A percentile compares a stretch with the other conserved stretches of the same genome.
phyloP scores from a whole-genome alignment of 1,140 invertebrate species.

The Drosophila hydei region DNA sequence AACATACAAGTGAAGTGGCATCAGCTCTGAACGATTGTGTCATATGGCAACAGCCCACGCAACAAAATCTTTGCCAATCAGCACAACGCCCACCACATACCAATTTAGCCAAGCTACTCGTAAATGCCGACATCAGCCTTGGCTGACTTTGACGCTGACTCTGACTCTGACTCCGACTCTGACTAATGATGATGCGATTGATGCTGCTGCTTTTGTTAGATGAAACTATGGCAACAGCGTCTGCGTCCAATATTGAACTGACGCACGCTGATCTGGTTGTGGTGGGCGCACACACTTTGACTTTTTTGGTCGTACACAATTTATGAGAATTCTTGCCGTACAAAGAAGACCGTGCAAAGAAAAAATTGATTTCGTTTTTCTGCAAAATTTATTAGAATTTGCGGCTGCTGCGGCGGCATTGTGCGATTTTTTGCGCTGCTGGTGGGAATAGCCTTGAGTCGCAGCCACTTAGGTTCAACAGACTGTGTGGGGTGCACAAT shows the following conservation, averaged over 20 bases:
- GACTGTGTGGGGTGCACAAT: conserved; percentile 59
- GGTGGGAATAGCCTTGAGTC: conserved; percentile 72
- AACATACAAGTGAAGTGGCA: conserved; percentile 31
- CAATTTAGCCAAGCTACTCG: conserved; percentile 47
- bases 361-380: conserved; percentile 45
- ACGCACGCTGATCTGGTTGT: conserved; percentile 21
- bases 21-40: conserved; percentile 57
- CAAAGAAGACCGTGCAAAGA: conserved; percentile 28
- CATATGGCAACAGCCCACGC: conserved; percentile 52
- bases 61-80: conserved; percentile 36
- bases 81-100: conserved; percentile 37
- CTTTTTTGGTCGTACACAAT: conserved; percentile 49
- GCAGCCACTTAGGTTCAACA: conserved; percentile 66
- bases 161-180: conserved; percentile 21
- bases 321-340: conserved; percentile 47
- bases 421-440: conserved; percentile 25
- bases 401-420: conserved; percentile 56
- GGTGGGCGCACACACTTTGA: conserved; percentile 46
- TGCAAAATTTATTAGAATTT: conserved; percentile 71
- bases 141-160: conserved; percentile 12
- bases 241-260: conserved; percentile 16
- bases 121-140: conserved; percentile 45
- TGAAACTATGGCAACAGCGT: conserved; percentile 26
- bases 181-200: conserved; percentile 46
- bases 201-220: conserved; percentile 12